A percentile compares a stretch with the other conserved stretches of the same genome.
Conservation (phyloP, 2,113 vertebrate species). For the Spea bombifrons region DNA sequence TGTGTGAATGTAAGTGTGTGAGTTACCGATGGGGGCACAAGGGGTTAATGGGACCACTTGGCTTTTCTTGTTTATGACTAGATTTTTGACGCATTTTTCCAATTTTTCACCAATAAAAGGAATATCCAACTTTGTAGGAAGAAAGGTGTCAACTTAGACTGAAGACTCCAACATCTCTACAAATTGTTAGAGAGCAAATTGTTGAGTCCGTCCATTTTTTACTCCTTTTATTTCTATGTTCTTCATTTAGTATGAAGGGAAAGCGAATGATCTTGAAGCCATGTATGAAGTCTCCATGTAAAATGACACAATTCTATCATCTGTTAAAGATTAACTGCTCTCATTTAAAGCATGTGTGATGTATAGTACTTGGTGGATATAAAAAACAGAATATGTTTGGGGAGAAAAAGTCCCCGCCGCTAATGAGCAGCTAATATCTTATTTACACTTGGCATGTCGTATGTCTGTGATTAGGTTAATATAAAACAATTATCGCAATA, state of each 20-base stretch:
- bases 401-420: not conserved
- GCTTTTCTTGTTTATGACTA: too few relatives aligned
- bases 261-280: too few relatives aligned
- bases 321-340: slow-evolving; percentile 24
- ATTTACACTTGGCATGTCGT: not conserved
- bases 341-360: slow-evolving; percentile 36
- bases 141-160: too few relatives aligned
- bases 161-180: not conserved
- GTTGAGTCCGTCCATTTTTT: not conserved
- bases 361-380: not conserved
- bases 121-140: too few relatives aligned
- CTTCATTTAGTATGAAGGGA: too few relatives aligned
- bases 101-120: too few relatives aligned
- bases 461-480: not conserved
- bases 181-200: slow-evolving; percentile 7
- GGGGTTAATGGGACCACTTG: too few relatives aligned
- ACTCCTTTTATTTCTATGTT: too few relatives aligned
- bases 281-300: not conserved
- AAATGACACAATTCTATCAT: slow-evolving; percentile 24
- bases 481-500: not conserved
- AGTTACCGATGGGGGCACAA: too few relatives aligned
- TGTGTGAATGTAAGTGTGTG: too few relatives aligned
- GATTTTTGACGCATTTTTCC: too few relatives aligned
- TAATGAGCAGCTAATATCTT: not conserved
- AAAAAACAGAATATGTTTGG: not conserved